Base-by-base conservation (phyloP, 2,113 vertebrate species). In the Ochotona princeps region DNA sequence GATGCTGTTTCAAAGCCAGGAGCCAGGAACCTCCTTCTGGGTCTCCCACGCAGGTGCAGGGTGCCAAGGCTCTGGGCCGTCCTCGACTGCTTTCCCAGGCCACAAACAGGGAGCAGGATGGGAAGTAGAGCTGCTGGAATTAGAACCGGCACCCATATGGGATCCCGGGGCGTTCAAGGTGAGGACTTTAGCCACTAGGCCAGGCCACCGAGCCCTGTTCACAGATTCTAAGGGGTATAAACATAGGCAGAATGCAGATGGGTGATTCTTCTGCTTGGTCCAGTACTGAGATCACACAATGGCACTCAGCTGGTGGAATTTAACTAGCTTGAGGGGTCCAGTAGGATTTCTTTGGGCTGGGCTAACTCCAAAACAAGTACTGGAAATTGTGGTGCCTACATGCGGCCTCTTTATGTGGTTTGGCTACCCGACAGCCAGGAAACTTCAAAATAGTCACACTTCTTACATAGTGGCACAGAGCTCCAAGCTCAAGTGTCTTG, bases 171-270 rank as follows among this genome's bases (percentile, higher is more conserved):
- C n/a, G n/a, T n/a, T n/a, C n/a, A n/a, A n/a, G n/a, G n/a, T n/a
- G n/a, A n/a, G n/a, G n/a, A n/a, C n/a, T n/a, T n/a, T n/a, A n/a
- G n/a, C n/a, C n/a, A n/a, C n/a, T n/a, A n/a, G n/a, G n/a, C n/a
- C n/a, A n/a, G n/a, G n/a, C n/a, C n/a, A n/a, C n/a, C n/a, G n/a
- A n/a, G n/a, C n/a, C n/a, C n/a, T 57, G 18, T 57, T 57, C 54
- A 57, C 61, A 92, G 93, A 76, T 35, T 85, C 70, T 57, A 12
- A 32, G 47, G 25, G n/a, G 69, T 90, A 90, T 20, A 90, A 89
- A 44, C 5, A 49, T 0, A 17, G 30, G 49, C 65, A 80, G 66
- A 88, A 44, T 30, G 32, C 3, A 79, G 28, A 32, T n/a, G 11
- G 51, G 30, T n/a, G 47, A 57, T 49, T 84, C 51, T 28, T 91